Evolutionary conservation across 2,888 invertebrate genomes (phyloP), one percentile per base, ranked within the genome.

Genomic region (Calliopum simillimum): DNA sequence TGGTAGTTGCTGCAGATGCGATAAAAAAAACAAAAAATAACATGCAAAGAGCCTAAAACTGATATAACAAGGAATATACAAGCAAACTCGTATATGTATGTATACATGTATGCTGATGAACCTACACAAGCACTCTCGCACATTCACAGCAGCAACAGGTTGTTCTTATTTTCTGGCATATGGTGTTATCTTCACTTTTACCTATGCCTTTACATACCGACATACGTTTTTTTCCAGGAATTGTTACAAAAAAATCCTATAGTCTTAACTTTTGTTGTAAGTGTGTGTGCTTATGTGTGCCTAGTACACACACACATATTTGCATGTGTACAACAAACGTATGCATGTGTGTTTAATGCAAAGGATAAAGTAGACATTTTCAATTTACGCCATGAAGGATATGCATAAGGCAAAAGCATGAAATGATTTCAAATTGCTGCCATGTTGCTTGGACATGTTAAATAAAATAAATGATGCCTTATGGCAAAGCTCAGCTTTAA

Each of bases 301-400:
- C 2, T 19, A 33, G 5, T 23, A 13, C 53, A 23, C 11, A 5
- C 49, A 16, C 16, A 49, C 6, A n/a, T n/a, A n/a, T n/a, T n/a
- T n/a, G n/a, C n/a, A n/a, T n/a, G n/a, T n/a, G n/a, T n/a, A n/a
- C n/a, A n/a, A n/a, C n/a, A n/a, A n/a, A n/a, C n/a, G n/a, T n/a
- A 44, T 13, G 21, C 44, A 46, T 14, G 14, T 62, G 47, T 3
- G 16, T 25, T n/a, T 47, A 16, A 12, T 47, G 4, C 12, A 33
- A 63, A 13, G 12, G 41, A 16, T 14, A 23, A 46, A 13, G 46
- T 14, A 5, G 21, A 51, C 64, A 33, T 53, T 13, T 51, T 33
- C 43, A 64, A 64, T 64, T 53, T 51, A 51, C 19, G 33, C 33
- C 33, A 33, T 33, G 21, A 53, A 53, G 51, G 51, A 53, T 53